These are phyloP conservation scores for Periophthalmus modestus DNA, from an alignment of 2,113 vertebrate species.

Conservation along the genomic window DNA sequence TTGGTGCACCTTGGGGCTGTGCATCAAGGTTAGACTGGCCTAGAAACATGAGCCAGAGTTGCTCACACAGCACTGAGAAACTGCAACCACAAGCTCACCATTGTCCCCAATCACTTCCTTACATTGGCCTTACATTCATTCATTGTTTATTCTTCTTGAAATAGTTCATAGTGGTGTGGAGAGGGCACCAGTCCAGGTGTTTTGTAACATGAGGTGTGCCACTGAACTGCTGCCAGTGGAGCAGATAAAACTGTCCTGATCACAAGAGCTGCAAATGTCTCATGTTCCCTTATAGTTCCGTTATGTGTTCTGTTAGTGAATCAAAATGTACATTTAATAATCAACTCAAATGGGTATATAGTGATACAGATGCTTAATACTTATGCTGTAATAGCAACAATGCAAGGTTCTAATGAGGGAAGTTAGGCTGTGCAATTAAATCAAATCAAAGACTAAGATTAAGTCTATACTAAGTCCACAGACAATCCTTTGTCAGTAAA, in stretches of 20 bases:
- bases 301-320: too few species aligned
- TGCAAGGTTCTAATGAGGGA: not conserved
- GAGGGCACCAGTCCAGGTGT: constrained; percentile 45
- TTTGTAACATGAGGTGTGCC: constrained; percentile 49
- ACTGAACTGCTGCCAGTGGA: constrained; percentile 38
- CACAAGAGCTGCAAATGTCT: too few species aligned
- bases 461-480: not conserved
- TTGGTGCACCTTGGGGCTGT: constrained; percentile 5
- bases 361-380: not conserved
- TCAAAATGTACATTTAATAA: not conserved
- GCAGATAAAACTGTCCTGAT: constrained; percentile 1
- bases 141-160: constrained; percentile 49
- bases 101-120: constrained; percentile 26
- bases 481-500: too few species aligned
- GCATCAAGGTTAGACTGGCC: constrained; percentile 31
- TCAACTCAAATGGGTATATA: not conserved
- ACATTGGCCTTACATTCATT: constrained; percentile 49
- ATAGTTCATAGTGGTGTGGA: constrained; percentile 25
- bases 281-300: too few species aligned
- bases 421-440: too few species aligned
- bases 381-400: not conserved
- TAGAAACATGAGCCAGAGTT: constrained; percentile 30
- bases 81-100: constrained; percentile 39
- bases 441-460: too few species aligned
- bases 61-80: constrained; percentile 21